phyloP scores from a whole-genome alignment of 2,888 invertebrate species.

The Tetragonisca angustula region DNA sequence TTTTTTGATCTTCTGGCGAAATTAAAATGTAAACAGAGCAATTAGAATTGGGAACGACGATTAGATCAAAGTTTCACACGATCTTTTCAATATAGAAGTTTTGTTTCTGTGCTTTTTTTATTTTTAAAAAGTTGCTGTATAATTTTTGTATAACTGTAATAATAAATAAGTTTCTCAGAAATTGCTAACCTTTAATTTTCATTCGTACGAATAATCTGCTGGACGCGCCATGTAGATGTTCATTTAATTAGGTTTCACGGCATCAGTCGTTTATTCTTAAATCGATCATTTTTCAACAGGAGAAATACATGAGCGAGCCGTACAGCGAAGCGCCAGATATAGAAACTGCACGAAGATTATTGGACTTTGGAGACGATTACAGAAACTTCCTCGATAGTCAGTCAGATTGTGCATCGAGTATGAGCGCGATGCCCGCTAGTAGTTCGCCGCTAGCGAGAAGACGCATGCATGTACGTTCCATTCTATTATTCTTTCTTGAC shows the following conservation, averaged over 20 bases:
- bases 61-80: no score
- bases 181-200: not conserved
- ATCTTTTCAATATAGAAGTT: no score
- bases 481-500: conserved; percentile 71
- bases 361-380: conserved; percentile 96
- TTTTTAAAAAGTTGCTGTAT: no score
- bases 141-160: no score
- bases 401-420: conserved; percentile 93
- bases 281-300: conserved; percentile 85
- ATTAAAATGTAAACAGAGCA: not conserved
- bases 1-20: not conserved
- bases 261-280: conserved; percentile 1
- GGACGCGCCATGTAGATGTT: no score
- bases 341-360: conserved; percentile 91
- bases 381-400: conserved; percentile 95
- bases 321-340: conserved; percentile 95
- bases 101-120: no score
- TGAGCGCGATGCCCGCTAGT: conserved; percentile 87
- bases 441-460: conserved; percentile 83
- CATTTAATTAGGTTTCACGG: no score
- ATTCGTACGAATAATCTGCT: not conserved
- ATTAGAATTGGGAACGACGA: no score
- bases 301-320: conserved; percentile 95
- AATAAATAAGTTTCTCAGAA: not conserved
- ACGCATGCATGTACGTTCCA: conserved; percentile 79